Conservation (phyloP, 2,113 vertebrate species). For the Hydropotes inermis region DNA sequence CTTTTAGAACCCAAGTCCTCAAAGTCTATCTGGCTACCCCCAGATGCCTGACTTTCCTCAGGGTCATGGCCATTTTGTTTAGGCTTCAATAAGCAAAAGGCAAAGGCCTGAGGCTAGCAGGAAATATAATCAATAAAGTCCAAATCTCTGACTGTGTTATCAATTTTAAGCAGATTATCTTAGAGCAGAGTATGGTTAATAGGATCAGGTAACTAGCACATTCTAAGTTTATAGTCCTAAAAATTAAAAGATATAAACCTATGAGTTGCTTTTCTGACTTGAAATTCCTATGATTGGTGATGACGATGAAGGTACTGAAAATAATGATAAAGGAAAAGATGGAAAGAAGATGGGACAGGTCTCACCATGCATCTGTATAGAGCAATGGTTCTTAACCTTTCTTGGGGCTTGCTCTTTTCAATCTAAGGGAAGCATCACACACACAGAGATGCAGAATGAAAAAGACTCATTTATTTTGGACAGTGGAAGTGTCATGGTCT, state of each 20-base stretch:
- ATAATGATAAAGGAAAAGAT: not conserved
- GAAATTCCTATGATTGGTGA: not conserved
- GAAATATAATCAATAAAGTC: constrained; percentile 39
- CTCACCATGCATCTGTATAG: not conserved
- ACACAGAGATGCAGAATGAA: not conserved
- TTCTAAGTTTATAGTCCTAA: constrained; percentile 14
- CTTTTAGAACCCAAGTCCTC: not conserved
- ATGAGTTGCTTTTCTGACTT: not conserved
- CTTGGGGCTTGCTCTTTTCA: not conserved
- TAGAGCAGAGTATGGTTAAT: not conserved
- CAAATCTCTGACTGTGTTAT: not conserved
- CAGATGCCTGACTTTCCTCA: not conserved
- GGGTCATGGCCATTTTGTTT: not conserved
- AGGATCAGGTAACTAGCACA: not conserved
- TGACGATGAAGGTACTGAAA: not conserved
- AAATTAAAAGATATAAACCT: not conserved
- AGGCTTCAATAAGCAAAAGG: not conserved
- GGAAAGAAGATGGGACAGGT: not conserved
- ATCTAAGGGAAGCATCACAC: not conserved
- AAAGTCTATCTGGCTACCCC: not conserved
- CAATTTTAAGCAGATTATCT: constrained; percentile 46
- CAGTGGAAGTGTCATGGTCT: rapidly evolving
- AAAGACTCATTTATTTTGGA: not conserved
- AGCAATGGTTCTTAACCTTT: not conserved
- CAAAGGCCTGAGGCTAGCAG: not conserved